Evolutionary conservation across 92 coral and sea anemone species (phyloP).

Genomic region (Montipora capitata): DNA sequence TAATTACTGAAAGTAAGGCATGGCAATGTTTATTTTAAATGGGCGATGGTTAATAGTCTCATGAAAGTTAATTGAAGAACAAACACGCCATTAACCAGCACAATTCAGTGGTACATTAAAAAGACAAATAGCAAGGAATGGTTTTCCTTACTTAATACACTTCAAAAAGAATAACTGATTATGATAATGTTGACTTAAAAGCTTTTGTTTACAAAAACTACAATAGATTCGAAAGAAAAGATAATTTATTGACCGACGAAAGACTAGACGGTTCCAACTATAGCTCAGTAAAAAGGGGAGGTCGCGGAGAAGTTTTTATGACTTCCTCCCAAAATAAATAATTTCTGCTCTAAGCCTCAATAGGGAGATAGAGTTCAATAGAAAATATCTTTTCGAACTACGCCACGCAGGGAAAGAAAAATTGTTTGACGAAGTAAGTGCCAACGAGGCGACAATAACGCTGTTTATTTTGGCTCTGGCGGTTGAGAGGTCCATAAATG

Average conservation of each 20-base stretch:
- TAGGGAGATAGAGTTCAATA: not conserved
- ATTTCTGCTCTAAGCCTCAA: not conserved
- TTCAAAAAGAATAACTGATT: not conserved
- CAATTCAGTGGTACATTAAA: not conserved
- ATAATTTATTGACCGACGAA: not conserved
- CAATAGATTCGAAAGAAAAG: not conserved
- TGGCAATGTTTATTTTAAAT: not conserved
- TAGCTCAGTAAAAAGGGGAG: not conserved
- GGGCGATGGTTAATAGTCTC: not conserved
- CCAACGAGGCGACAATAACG: not conserved
- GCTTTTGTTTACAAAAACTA: not conserved
- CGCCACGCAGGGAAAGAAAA: conserved; percentile 4
- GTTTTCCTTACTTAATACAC: too few species aligned
- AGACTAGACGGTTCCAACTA: not conserved
- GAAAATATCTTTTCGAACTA: not conserved
- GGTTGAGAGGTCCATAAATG: not conserved
- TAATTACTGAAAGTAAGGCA: not conserved
- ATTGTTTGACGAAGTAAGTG: not conserved
- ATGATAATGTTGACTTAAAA: conserved; percentile 20
- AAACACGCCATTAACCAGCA: not conserved
- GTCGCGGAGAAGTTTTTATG: not conserved
- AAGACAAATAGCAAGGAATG: not conserved
- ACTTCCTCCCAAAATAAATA: not conserved
- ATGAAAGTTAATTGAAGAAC: conserved; percentile 13
- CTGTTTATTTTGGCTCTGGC: not conserved